Percentiles rank a stretch among this genome's conserved stretches.
These are phyloP conservation scores for Chondrilla cf. caribensis DNA, from an alignment of 37 sponge, comb jelly and placozoan species.

Conservation along the genomic window DNA sequence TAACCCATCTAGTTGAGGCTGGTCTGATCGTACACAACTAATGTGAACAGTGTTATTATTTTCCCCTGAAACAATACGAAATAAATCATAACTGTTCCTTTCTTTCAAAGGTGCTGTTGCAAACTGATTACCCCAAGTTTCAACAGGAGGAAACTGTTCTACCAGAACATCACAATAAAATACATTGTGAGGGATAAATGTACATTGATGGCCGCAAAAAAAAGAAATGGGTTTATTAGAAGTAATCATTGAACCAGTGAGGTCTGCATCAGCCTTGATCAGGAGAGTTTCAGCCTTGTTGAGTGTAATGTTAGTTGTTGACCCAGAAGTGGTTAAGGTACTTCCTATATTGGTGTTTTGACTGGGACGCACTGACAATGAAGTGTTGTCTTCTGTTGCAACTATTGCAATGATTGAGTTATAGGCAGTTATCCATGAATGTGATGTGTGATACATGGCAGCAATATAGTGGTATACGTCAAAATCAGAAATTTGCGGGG, in stretches of 20 bases:
- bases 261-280: neutral
- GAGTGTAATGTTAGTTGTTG: neutral
- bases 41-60: slow-evolving; percentile 29
- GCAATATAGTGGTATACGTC: slow-evolving; percentile 25
- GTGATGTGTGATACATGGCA: slow-evolving; percentile 18
- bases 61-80: slow-evolving; percentile 33
- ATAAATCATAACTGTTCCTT: slow-evolving; percentile 19
- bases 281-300: slow-evolving; percentile 4
- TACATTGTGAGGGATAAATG: slow-evolving; percentile 9
- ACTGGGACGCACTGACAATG: neutral
- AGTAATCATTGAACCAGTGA: slow-evolving; percentile 33
- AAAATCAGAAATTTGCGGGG: neutral
- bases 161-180: slow-evolving; percentile 46
- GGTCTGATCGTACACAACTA: slow-evolving; percentile 2
- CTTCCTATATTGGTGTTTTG: neutral
- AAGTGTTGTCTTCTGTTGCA: neutral
- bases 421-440: no score
- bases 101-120: slow-evolving; percentile 30
- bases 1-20: neutral
- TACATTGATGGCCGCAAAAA: slow-evolving; percentile 30
- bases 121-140: slow-evolving; percentile 57
- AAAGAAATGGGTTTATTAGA: slow-evolving; percentile 48
- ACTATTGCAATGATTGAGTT: slow-evolving; percentile 12
- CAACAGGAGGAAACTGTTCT: slow-evolving; percentile 61
- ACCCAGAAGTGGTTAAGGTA: neutral